Evolutionary conservation across 2,888 invertebrate genomes (phyloP).

Genomic region (Zaprionus lineosus): DNA sequence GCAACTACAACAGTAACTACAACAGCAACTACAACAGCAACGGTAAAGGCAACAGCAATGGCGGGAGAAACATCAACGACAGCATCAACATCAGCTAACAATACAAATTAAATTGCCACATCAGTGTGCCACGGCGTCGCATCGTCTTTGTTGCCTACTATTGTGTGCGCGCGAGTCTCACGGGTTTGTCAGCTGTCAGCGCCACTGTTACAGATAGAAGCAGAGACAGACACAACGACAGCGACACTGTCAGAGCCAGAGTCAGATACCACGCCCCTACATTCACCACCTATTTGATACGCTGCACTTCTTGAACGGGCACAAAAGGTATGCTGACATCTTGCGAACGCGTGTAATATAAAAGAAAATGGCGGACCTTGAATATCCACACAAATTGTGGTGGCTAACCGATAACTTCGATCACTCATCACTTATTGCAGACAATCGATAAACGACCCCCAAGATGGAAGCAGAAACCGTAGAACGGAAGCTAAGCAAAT

Average conservation of each 20-base stretch:
- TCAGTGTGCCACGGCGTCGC: conserved; percentile 51
- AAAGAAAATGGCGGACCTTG: too few species aligned
- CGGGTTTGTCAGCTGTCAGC: conserved; percentile 68
- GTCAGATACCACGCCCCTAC: conserved; percentile 19
- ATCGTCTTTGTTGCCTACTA: conserved; percentile 70
- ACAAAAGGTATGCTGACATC: neutral
- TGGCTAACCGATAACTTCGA: too few species aligned
- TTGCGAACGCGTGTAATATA: too few species aligned
- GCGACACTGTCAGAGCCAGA: conserved; percentile 33
- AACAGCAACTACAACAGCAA: conserved; percentile 27
- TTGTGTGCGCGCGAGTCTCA: conserved; percentile 32
- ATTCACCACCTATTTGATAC: neutral
- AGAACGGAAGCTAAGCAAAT: too few species aligned
- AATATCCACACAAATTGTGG: too few species aligned
- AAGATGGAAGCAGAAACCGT: too few species aligned
- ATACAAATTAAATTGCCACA: conserved; percentile 79
- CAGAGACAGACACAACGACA: too few species aligned
- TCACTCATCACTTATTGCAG: too few species aligned
- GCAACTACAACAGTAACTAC: conserved; percentile 27
- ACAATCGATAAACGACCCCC: too few species aligned
- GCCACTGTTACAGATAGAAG: conserved; percentile 25
- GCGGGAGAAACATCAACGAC: neutral
- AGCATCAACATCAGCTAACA: conserved; percentile 51
- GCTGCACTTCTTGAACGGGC: neutral
- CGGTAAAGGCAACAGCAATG: neutral